Conservation (phyloP, 2,797 vertebrate genomes). For the Tapera naevia region DNA sequence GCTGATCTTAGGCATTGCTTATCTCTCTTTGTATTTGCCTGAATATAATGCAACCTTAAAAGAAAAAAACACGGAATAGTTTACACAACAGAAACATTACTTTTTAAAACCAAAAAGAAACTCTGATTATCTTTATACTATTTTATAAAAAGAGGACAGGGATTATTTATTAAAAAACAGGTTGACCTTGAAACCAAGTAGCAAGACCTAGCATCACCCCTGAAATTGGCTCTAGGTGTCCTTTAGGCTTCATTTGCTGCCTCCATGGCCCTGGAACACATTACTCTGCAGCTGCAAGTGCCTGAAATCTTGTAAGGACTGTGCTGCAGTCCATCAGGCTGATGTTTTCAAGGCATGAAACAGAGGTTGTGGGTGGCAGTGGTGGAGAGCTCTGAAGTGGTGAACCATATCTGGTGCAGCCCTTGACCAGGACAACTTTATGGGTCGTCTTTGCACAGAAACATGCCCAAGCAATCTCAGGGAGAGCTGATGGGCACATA, state of each 20-base stretch:
- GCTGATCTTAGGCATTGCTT: neutral
- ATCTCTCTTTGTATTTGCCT: neutral
- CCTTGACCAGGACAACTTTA: neutral
- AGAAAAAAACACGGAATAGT: neutral
- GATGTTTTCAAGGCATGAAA: neutral
- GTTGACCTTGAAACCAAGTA: neutral
- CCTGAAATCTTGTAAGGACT: neutral
- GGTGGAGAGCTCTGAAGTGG: neutral
- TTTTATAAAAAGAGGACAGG: neutral
- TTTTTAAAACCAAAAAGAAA: neutral
- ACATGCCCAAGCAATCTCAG: neutral
- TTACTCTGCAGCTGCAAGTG: neutral
- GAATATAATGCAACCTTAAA: neutral
- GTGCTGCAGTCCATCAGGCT: neutral
- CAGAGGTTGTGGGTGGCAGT: neutral
- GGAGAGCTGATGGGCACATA: neutral
- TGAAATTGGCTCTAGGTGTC: neutral
- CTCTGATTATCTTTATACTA: neutral
- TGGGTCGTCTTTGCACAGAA: neutral
- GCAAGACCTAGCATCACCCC: neutral
- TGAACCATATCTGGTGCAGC: neutral
- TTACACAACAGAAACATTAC: neutral
- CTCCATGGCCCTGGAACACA: neutral
- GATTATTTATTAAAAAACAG: neutral
- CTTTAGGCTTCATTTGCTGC: neutral